A percentile compares a stretch with the other conserved stretches of the same genome.
Evolutionary conservation across 2,113 vertebrate genomes (phyloP).

Genomic region (Tachysurus fulvidraco): DNA sequence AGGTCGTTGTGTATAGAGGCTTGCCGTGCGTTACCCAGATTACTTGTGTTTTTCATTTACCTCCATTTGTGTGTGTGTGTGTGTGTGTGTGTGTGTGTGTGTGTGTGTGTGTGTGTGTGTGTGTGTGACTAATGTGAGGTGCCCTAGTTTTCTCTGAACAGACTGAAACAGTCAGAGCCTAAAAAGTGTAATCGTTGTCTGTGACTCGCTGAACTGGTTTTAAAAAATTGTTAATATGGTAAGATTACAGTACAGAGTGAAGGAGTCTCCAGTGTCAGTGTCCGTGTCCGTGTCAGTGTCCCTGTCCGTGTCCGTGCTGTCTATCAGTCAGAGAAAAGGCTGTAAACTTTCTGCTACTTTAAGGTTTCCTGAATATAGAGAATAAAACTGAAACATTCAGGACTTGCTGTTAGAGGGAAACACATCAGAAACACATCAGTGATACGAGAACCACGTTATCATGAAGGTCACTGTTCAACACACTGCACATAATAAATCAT

Average conservation of each 20-base stretch:
- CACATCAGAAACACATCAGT: no score
- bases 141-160: slow-evolving; percentile 49
- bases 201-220: neutral
- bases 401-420: no score
- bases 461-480: neutral
- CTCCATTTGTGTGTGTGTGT: slow-evolving; percentile 10
- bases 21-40: slow-evolving; percentile 7
- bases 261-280: neutral
- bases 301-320: neutral
- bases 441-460: no score
- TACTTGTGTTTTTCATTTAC: slow-evolving; percentile 45
- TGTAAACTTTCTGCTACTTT: neutral
- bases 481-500: neutral
- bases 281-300: no score
- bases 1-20: slow-evolving; percentile 9
- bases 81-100: slow-evolving; percentile 39
- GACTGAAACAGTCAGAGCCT: neutral
- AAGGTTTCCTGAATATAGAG: neutral
- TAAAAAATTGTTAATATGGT: no score
- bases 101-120: slow-evolving; percentile 47
- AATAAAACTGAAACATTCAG: neutral
- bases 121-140: slow-evolving; percentile 52
- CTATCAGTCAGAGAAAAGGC: neutral
- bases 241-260: neutral
- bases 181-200: neutral